phyloP scores from a whole-genome alignment of 2,888 invertebrate genomes.

The Oxycera nigricornis region DNA sequence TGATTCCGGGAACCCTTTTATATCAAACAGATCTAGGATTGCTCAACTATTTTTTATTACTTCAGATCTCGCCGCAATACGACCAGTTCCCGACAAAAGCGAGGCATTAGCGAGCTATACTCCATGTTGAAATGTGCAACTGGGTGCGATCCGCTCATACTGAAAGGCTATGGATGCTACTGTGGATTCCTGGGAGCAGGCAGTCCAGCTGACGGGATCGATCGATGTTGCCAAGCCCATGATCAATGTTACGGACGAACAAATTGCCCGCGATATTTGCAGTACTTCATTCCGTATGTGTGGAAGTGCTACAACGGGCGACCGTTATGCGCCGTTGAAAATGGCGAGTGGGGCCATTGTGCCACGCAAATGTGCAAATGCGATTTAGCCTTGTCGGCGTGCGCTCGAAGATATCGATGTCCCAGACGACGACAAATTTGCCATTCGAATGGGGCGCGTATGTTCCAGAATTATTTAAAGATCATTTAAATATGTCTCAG shows the following conservation, averaged over 20 bases:
- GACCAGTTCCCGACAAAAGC: constrained; percentile 65
- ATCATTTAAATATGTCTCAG: constrained; percentile 40
- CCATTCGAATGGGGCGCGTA: constrained; percentile 74
- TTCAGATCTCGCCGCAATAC: neutral
- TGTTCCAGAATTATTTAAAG: constrained; percentile 78
- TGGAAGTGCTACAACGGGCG: constrained; percentile 83
- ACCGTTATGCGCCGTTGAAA: constrained; percentile 73
- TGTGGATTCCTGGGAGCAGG: constrained; percentile 88
- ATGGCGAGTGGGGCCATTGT: constrained; percentile 71
- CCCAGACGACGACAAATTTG: constrained; percentile 76
- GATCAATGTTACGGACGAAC: constrained; percentile 85
- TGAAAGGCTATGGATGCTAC: constrained; percentile 90
- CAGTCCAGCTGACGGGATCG: constrained; percentile 79
- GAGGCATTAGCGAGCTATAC: constrained; percentile 80
- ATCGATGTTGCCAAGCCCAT: constrained; percentile 80
- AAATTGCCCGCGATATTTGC: constrained; percentile 79
- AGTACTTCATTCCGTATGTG: constrained; percentile 86
- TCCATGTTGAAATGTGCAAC: constrained; percentile 88
- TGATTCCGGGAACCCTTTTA: too few species aligned
- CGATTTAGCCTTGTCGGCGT: constrained; percentile 79
- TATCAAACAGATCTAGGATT: too few species aligned
- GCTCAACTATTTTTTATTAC: neutral
- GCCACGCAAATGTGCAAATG: constrained; percentile 84
- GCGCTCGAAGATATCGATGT: constrained; percentile 77
- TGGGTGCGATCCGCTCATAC: constrained; percentile 81